phyloP scores from a whole-genome alignment of 2,113 vertebrate species.

The Addax nasomaculatus region DNA sequence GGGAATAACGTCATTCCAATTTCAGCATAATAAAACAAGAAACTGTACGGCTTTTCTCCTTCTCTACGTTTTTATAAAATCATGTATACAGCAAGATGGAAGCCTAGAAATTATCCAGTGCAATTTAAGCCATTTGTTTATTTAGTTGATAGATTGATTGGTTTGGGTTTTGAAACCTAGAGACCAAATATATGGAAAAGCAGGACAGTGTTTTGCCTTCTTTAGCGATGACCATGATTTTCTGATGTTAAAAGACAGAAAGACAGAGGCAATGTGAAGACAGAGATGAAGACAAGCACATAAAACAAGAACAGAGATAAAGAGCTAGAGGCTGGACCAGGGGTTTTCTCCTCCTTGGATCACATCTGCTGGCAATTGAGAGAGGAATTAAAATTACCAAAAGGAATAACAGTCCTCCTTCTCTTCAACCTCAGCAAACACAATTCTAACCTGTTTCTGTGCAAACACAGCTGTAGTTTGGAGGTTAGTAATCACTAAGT shows the following conservation, averaged over 20 bases:
- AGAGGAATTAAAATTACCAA: not conserved
- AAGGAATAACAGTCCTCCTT: not conserved
- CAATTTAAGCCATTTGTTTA: not conserved
- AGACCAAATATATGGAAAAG: not conserved
- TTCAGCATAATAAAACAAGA: not conserved
- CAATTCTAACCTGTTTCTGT: not conserved
- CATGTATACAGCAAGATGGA: not conserved
- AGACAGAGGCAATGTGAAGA: not conserved
- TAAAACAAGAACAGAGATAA: not conserved
- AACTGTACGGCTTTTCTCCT: not conserved
- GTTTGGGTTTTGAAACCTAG: not conserved
- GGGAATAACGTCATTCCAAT: not conserved
- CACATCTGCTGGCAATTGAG: not conserved
- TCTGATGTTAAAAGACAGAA: not conserved
- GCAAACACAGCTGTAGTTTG: slow-evolving; percentile 22
- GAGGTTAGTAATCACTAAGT: not conserved
- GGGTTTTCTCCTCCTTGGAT: not conserved
- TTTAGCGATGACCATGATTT: not conserved
- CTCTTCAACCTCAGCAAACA: not conserved
- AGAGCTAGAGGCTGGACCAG: not conserved
- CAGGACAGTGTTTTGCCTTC: not conserved
- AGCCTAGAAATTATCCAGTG: not conserved
- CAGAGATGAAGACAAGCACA: not conserved
- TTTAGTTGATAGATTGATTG: not conserved
- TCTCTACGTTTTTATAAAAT: not conserved